Percentiles rank a stretch among this genome's conserved stretches.
These are phyloP conservation scores for Fukomys damarensis DNA, from an alignment of 2,113 vertebrate genomes.

Conservation along the genomic window DNA sequence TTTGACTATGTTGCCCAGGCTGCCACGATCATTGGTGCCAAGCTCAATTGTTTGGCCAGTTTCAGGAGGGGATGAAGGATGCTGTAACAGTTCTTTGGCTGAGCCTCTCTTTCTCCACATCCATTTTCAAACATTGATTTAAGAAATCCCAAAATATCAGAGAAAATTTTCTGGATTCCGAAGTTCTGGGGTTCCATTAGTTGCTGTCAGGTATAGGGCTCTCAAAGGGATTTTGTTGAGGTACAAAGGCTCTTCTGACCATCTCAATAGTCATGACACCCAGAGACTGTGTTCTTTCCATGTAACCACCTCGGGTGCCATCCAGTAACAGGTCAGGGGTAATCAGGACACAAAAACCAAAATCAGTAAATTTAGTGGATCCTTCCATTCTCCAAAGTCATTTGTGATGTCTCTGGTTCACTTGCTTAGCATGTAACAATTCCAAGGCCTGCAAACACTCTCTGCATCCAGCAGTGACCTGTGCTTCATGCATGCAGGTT, in stretches of 20 bases:
- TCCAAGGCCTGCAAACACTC: slow-evolving; percentile 98
- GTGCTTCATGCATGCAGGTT: slow-evolving; percentile 98
- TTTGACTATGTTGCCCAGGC: no score
- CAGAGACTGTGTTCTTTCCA: slow-evolving; percentile 92
- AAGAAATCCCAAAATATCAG: slow-evolving; percentile 98
- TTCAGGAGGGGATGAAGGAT: slow-evolving; percentile 95
- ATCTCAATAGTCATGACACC: slow-evolving; percentile 99
- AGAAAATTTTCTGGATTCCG: slow-evolving; percentile 98
- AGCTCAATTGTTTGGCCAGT: slow-evolving; percentile 97
- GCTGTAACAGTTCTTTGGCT: slow-evolving; percentile 96
- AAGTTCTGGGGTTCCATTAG: slow-evolving; percentile 98
- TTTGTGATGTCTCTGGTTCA: slow-evolving; percentile 99
- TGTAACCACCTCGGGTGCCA: slow-evolving; percentile 98
- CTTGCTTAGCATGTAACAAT: slow-evolving; percentile 98
- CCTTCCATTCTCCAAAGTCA: slow-evolving; percentile 99
- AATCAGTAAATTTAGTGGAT: slow-evolving; percentile 98
- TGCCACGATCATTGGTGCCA: slow-evolving; percentile 97
- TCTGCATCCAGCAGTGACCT: slow-evolving; percentile 97
- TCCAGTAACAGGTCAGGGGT: slow-evolving; percentile 99
- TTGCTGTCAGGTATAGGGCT: slow-evolving; percentile 99
- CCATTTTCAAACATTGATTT: slow-evolving; percentile 97
- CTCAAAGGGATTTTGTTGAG: not conserved
- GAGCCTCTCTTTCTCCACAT: slow-evolving; percentile 97
- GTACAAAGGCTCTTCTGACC: slow-evolving; percentile 94
- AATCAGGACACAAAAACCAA: slow-evolving; percentile 99